phyloP scores from a whole-genome alignment of 1,140 invertebrate species.

The Carposina sasakii region DNA sequence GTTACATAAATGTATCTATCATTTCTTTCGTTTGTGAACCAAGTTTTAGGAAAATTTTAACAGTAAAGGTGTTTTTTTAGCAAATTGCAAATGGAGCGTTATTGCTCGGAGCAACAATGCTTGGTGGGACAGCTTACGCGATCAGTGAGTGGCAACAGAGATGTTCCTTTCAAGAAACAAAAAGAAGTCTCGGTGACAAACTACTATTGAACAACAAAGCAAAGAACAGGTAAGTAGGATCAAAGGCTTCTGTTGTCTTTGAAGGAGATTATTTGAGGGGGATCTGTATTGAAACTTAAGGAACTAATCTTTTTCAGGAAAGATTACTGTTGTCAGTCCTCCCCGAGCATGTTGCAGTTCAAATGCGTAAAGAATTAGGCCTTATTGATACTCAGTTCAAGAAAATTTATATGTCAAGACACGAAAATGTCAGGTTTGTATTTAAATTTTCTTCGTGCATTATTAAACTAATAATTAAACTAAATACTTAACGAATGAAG shows the following conservation, averaged over 20 bases:
- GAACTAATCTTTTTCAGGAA: slow-evolving; percentile 77
- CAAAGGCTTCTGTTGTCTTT: neutral
- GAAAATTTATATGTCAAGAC: slow-evolving; percentile 97
- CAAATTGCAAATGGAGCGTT: slow-evolving; percentile 80
- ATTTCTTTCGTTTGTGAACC: neutral
- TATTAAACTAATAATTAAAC: no score
- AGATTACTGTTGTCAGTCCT: slow-evolving; percentile 91
- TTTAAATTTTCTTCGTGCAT: no score
- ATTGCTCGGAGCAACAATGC: slow-evolving; percentile 78
- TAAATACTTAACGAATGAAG: no score
- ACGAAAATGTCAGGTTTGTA: slow-evolving; percentile 93
- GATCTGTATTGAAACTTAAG: slow-evolving; percentile 6
- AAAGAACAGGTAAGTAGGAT: slow-evolving; percentile 84
- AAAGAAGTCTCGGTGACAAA: slow-evolving; percentile 92
- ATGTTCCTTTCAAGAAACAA: slow-evolving; percentile 90
- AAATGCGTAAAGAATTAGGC: slow-evolving; percentile 94
- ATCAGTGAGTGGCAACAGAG: slow-evolving; percentile 90
- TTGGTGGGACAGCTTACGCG: slow-evolving; percentile 86
- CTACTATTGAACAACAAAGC: slow-evolving; percentile 92
- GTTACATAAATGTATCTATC: neutral
- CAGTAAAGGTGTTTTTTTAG: no score
- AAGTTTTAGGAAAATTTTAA: slow-evolving; percentile 16
- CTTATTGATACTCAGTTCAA: slow-evolving; percentile 93
- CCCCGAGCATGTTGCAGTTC: slow-evolving; percentile 95
- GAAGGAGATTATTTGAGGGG: no score